A percentile compares a stretch with the other conserved stretches of the same genome.
Evolutionary conservation across 2,797 vertebrate genomes (phyloP).

Genomic region (Poecile montanus): DNA sequence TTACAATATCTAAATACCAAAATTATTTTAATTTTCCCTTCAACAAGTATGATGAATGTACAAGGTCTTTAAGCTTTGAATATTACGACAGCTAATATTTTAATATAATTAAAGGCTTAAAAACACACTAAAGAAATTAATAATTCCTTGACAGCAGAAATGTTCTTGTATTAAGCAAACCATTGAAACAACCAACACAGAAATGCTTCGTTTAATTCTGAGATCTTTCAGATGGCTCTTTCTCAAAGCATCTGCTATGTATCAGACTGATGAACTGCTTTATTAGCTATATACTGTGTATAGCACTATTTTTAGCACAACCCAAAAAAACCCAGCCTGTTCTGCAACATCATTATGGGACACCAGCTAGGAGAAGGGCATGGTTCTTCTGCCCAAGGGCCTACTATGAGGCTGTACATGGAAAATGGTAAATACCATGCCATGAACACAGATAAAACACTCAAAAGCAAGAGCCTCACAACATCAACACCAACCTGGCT

Average conservation of each 20-base stretch:
- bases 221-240: constrained; percentile 20
- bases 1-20: constrained; percentile 38
- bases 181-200: constrained; percentile 22
- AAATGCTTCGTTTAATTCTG: constrained; percentile 48
- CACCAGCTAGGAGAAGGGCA: not conserved
- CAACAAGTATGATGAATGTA: constrained; percentile 53
- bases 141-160: constrained; percentile 65
- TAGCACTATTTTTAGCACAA: not conserved
- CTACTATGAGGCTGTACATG: not conserved
- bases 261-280: constrained; percentile 19
- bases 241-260: constrained; percentile 25
- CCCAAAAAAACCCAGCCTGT: not conserved
- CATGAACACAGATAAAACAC: not conserved
- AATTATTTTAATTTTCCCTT: constrained; percentile 57
- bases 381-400: not conserved
- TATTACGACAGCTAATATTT: constrained; percentile 69
- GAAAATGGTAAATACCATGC: not conserved
- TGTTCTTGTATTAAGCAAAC: constrained; percentile 18
- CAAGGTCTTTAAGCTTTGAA: constrained; percentile 56
- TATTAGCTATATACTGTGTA: not conserved
- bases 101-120: constrained; percentile 73
- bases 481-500: not conserved
- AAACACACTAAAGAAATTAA: constrained; percentile 50
- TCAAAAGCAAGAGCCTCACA: not conserved
- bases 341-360: not conserved